phyloP scores from a whole-genome alignment of 2,797 vertebrate species.

The Melanotaenia pygmaea region DNA sequence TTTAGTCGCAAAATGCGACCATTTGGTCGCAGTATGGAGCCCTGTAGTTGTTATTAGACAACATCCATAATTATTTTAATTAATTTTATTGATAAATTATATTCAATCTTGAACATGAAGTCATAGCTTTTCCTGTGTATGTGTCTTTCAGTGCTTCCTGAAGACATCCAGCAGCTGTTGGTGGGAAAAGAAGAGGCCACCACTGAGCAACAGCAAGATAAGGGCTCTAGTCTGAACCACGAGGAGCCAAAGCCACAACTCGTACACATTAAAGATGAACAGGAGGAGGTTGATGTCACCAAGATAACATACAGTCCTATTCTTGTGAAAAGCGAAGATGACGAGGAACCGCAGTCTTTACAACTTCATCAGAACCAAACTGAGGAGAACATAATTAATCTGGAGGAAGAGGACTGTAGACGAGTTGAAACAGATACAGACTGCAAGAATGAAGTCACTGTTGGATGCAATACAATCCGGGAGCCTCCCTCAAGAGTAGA shows the following conservation, averaged over 20 bases:
- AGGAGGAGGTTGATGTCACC: slow-evolving; percentile 10
- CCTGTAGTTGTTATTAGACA: neutral
- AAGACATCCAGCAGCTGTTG: neutral
- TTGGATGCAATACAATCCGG: neutral
- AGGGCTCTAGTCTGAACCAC: neutral
- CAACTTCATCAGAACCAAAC: neutral
- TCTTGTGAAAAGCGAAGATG: slow-evolving; percentile 36
- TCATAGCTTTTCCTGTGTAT: neutral
- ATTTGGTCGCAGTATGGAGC: no score
- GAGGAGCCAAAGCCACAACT: neutral
- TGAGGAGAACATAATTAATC: neutral
- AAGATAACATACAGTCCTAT: neutral
- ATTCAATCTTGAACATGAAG: neutral
- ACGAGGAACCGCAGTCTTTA: slow-evolving; percentile 5
- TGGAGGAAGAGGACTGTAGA: slow-evolving; percentile 5
- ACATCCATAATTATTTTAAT: neutral
- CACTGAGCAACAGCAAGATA: neutral
- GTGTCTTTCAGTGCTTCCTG: neutral
- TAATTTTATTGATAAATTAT: neutral
- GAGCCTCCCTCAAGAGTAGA: neutral
- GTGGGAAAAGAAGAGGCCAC: neutral
- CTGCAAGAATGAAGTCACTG: neutral
- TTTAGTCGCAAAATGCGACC: no score
- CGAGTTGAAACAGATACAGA: neutral
- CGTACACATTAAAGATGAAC: slow-evolving; percentile 16